Conservation (phyloP, 2,888 invertebrate species). For the Hypomecis atomaria region DNA sequence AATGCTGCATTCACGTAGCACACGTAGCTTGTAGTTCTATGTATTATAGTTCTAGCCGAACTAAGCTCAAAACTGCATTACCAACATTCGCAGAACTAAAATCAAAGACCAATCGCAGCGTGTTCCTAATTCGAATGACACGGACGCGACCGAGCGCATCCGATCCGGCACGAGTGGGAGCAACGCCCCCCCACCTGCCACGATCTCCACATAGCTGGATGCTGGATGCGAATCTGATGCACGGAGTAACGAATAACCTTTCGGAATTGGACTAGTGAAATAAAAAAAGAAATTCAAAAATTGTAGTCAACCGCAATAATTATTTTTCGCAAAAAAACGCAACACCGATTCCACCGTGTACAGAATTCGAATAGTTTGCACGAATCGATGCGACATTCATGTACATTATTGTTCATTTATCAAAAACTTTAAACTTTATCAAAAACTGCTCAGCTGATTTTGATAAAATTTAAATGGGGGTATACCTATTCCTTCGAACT, state of each 20-base stretch:
- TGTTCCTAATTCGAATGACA: constrained; percentile 63
- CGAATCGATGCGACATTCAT: no score
- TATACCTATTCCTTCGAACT: no score
- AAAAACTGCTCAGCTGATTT: no score
- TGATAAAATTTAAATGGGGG: no score
- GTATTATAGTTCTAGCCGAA: no score
- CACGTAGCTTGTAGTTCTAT: no score
- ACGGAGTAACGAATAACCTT: constrained; percentile 6
- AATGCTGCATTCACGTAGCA: no score
- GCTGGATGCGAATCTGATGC: constrained; percentile 45
- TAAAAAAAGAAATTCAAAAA: not conserved
- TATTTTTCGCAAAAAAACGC: no score
- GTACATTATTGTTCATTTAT: no score
- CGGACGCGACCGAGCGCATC: constrained; percentile 55
- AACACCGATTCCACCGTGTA: no score
- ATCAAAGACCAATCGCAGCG: constrained; percentile 48
- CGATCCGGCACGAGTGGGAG: constrained; percentile 63
- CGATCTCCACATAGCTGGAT: constrained; percentile 68
- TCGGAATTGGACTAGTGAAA: not conserved
- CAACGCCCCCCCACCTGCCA: constrained; percentile 76
- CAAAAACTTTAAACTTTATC: no score
- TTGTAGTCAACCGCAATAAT: not conserved
- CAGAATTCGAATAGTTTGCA: not conserved
- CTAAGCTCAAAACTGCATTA: no score
- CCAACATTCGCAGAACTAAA: constrained; percentile 9